phyloP scores from a whole-genome alignment of 2,888 invertebrate species.

The Pachydiplax longipennis region DNA sequence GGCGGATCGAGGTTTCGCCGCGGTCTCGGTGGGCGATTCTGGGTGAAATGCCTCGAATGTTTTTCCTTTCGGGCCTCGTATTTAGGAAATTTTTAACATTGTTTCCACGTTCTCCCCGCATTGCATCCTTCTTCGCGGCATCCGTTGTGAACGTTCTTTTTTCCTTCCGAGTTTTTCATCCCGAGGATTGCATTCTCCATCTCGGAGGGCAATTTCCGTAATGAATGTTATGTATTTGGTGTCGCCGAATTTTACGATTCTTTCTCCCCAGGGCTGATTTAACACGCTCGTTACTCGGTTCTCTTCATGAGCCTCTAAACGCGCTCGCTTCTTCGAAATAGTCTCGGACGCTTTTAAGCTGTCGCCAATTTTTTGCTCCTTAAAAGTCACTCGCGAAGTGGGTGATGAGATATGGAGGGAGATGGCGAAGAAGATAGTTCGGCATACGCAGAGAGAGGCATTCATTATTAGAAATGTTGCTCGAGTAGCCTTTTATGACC shows the following conservation, averaged over 20 bases:
- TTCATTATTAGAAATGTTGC: not conserved
- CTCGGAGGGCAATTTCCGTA: not conserved
- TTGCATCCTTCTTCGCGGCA: too few relatives aligned
- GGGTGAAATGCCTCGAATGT: too few relatives aligned
- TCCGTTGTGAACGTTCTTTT: too few relatives aligned
- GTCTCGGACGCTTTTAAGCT: not conserved
- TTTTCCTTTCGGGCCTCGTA: too few relatives aligned
- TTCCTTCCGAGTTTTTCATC: too few relatives aligned
- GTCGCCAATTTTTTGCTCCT: not conserved
- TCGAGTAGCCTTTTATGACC: not conserved
- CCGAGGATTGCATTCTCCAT: too few relatives aligned
- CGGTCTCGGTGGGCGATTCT: too few relatives aligned
- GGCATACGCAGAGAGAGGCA: not conserved
- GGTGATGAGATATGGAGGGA: not conserved
- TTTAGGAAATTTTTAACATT: too few relatives aligned
- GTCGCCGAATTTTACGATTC: not conserved
- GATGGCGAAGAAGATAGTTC: not conserved
- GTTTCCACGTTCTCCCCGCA: too few relatives aligned
- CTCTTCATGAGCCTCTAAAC: not conserved
- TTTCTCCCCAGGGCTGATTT: not conserved
- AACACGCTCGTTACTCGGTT: not conserved
- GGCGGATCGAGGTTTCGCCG: too few relatives aligned
- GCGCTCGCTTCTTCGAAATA: not conserved
- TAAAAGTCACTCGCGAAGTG: not conserved
- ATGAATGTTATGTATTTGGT: not conserved